Conservation (phyloP, 2,888 invertebrate species). For the Yponomeuta plumbellus region DNA sequence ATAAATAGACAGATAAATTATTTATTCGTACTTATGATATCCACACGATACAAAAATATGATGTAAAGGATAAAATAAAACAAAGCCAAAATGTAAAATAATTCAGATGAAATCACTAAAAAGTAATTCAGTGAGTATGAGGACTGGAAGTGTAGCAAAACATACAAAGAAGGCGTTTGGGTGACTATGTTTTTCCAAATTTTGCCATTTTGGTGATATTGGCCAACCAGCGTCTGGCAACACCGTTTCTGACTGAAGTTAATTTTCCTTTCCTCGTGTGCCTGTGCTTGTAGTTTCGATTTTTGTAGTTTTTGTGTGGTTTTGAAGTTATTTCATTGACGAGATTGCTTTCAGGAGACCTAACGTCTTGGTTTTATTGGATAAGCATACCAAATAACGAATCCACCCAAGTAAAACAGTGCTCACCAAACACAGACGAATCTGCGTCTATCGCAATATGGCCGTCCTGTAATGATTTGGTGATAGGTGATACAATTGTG, state of each 20-base stretch:
- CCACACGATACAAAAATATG: too few species aligned
- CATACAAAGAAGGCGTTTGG: too few species aligned
- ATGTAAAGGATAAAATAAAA: too few species aligned
- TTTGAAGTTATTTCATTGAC: slow-evolving; percentile 27
- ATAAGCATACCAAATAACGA: not conserved
- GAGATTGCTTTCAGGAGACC: not conserved
- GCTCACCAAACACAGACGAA: slow-evolving; percentile 42
- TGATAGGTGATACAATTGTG: slow-evolving; percentile 70
- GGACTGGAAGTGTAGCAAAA: too few species aligned
- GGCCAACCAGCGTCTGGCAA: too few species aligned
- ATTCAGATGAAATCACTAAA: too few species aligned
- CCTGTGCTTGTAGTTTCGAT: slow-evolving; percentile 61
- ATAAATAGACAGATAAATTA: too few species aligned
- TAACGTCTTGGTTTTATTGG: not conserved
- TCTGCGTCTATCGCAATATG: slow-evolving; percentile 76
- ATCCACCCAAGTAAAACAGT: slow-evolving; percentile 14
- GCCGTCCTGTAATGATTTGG: slow-evolving; percentile 76
- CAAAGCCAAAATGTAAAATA: too few species aligned
- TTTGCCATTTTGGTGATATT: too few species aligned
- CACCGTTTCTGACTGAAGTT: not conserved
- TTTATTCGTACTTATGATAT: too few species aligned
- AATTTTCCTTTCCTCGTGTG: slow-evolving; percentile 50
- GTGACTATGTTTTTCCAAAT: too few species aligned
- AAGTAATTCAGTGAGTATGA: too few species aligned
- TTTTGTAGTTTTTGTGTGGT: slow-evolving; percentile 45